phyloP scores from a whole-genome alignment of 2,888 invertebrate genomes.

The Cheilosia vernalis region DNA sequence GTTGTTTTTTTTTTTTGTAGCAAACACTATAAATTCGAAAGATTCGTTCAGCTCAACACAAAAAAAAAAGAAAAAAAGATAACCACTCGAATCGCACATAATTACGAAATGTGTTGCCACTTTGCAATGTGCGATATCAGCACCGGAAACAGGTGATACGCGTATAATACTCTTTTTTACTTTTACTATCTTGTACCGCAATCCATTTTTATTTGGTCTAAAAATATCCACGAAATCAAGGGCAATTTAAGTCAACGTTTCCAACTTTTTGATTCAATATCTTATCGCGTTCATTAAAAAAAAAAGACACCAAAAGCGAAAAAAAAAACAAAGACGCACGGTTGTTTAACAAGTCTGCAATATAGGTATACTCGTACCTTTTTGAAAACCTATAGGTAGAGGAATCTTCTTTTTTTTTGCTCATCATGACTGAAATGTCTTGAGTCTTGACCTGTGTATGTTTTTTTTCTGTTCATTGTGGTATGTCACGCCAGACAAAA shows the following conservation, averaged over 20 bases:
- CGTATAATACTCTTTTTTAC: background rate
- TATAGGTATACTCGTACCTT: too few species aligned
- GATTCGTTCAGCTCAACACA: too few species aligned
- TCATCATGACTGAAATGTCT: slow-evolving; percentile 20
- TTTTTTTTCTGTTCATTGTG: slow-evolving; percentile 30
- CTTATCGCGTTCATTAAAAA: slow-evolving; percentile 21
- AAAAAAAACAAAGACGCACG: too few species aligned
- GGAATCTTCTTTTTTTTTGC: slow-evolving; percentile 4
- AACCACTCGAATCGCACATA: slow-evolving; percentile 1
- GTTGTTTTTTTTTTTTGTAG: too few species aligned
- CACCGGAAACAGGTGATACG: slow-evolving; percentile 54
- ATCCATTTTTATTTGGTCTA: slow-evolving; percentile 22
- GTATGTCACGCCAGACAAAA: slow-evolving; percentile 68
- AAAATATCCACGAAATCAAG: slow-evolving; percentile 15
- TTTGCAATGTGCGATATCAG: slow-evolving; percentile 13
- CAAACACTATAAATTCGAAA: too few species aligned
- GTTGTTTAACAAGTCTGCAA: too few species aligned
- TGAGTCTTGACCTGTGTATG: slow-evolving; percentile 36
- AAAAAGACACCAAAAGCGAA: background rate
- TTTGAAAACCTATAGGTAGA: background rate
- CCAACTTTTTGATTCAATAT: slow-evolving; percentile 22
- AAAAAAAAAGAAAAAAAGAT: background rate
- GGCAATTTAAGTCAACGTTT: slow-evolving; percentile 2
- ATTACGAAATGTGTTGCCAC: slow-evolving; percentile 23
- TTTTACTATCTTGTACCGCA: background rate